Base-by-base conservation (phyloP, 2,888 invertebrate genomes). In the Synanthedon formicaeformis region DNA sequence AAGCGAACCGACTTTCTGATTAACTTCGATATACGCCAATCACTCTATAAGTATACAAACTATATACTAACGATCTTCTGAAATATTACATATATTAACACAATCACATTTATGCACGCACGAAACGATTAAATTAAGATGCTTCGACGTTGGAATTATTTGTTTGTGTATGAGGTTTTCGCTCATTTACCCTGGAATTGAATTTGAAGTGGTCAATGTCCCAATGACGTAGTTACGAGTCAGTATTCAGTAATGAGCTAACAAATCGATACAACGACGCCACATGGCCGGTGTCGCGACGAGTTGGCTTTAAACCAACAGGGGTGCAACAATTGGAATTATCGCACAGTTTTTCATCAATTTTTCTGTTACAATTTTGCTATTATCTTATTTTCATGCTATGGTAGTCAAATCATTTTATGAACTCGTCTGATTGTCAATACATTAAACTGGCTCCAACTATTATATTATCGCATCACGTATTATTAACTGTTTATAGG, bases 201-300 rank as follows among this genome's bases (percentile, higher is more conserved):
- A 60, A 57, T 34, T 23, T 5, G 23, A 23, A 57, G 61, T 68
- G 57, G 64, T 62, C 60, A 64, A 64, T 69, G 63, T 65, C 58
- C 61, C 61, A 60, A 63, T 76, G 73, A 75, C 73, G 73, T 71
- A 59, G 67, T 60, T 34, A 34, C 34, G 10, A 34, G 34, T 34
- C 34, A 34, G 34, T 34, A 34, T 34, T 34, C 59, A 60, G 61
- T 56, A 69, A 67, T 67, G 65, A 62, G 62, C 64, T 69, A 57
- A 61, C 69, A 71, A 73, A 86, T 86, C 85, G 74, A 85, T 86
- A 84, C 50, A 40, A 3, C 64, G 56, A 59, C 66, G 81, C 73
- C 82, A 81, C 79, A 79, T 72, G 78, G 69, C 71, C 70, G 75
- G 69, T 73, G 68, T 62, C 70, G 67, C 68, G 71, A 64, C 72